phyloP scores from a whole-genome alignment of 2,797 vertebrate species.

The Molossus molossus region DNA sequence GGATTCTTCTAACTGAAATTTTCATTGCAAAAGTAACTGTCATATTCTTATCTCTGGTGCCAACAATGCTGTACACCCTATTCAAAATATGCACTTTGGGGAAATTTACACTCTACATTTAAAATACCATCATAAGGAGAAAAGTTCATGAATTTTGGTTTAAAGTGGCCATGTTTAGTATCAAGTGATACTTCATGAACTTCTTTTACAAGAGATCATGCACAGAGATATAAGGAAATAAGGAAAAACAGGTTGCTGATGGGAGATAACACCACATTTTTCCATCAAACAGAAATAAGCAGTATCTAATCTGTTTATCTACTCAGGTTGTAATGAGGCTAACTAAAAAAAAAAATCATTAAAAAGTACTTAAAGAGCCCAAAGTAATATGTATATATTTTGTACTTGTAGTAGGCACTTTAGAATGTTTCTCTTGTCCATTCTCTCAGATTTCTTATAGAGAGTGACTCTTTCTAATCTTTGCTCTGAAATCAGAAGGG shows the following conservation, averaged over 20 bases:
- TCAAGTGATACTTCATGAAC: not conserved
- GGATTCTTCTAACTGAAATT: conserved; percentile 41
- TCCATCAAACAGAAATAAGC: not conserved
- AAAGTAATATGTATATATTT: not conserved
- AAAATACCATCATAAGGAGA: not conserved
- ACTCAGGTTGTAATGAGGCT: not conserved
- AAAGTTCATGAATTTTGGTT: not conserved
- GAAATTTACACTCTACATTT: conserved; percentile 5
- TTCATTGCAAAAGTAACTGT: conserved; percentile 31
- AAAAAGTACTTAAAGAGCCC: not conserved
- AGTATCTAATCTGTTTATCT: not conserved
- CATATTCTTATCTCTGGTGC: conserved; percentile 38
- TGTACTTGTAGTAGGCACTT: not conserved
- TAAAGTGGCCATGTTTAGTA: conserved; percentile 1
- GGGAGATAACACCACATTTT: not conserved
- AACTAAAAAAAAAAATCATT: not conserved
- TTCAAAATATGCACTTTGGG: not conserved
- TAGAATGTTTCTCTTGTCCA: not conserved
- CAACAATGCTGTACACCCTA: not conserved
- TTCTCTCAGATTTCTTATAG: not conserved
- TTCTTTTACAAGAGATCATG: not conserved
- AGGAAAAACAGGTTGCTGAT: not conserved
- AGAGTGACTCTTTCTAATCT: not conserved
- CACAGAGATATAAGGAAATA: not conserved
- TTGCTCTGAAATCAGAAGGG: conserved; percentile 14